Conservation (phyloP, 2,113 vertebrate species). For the Chitala chitala region DNA sequence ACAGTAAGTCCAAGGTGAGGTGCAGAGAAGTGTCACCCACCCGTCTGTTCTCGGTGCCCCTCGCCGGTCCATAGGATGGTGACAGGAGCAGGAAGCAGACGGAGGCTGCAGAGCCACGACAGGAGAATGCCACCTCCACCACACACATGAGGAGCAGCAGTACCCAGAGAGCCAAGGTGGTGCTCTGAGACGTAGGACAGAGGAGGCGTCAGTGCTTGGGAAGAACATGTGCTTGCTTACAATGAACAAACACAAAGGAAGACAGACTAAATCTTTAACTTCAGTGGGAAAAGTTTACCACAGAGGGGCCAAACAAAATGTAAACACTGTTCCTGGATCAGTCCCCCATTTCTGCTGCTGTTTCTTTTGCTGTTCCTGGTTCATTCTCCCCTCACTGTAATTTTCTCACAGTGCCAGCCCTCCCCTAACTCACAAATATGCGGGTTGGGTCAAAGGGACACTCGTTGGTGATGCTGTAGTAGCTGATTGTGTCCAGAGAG, state of each 20-base stretch:
- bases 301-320: not conserved
- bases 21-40: not conserved
- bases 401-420: not conserved
- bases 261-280: not conserved
- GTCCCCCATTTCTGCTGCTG: not conserved
- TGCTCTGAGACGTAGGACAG: constrained; percentile 57
- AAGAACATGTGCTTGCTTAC: not conserved
- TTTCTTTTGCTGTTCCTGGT: not conserved
- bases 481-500: not conserved
- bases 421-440: constrained; percentile 69
- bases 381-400: not conserved
- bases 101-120: constrained; percentile 64
- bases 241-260: not conserved
- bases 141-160: constrained; percentile 64
- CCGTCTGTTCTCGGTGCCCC: constrained; percentile 44
- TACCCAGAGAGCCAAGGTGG: constrained; percentile 77
- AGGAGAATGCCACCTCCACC: constrained; percentile 64
- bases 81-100: constrained; percentile 57
- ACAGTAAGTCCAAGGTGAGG: not conserved
- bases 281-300: not conserved
- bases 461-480: constrained; percentile 55
- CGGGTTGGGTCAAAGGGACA: constrained; percentile 87
- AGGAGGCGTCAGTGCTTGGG: not conserved
- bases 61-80: constrained; percentile 59
- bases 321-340: constrained; percentile 5